phyloP scores from a whole-genome alignment of 2,113 vertebrate species.

The Trematomus loennbergii region DNA sequence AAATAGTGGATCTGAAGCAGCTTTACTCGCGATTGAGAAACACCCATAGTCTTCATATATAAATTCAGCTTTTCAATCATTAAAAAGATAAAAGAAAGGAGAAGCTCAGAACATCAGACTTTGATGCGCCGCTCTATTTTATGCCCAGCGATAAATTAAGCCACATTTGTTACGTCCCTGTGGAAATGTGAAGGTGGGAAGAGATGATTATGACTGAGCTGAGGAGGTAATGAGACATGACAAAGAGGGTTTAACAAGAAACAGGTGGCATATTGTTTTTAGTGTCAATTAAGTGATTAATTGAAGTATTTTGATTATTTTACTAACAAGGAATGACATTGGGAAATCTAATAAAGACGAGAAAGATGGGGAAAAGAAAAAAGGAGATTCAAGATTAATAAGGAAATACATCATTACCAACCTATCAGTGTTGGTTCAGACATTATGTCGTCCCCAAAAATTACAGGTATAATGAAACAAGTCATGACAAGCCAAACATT shows the following conservation, averaged over 20 bases:
- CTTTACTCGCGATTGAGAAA: no score
- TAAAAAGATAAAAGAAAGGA: not conserved
- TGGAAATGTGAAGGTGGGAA: conserved; percentile 51
- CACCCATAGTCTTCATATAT: no score
- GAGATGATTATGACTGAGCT: conserved; percentile 28
- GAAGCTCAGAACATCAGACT: not conserved
- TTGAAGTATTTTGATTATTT: conserved; percentile 51
- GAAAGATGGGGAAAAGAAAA: not conserved
- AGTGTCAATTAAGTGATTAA: conserved; percentile 57
- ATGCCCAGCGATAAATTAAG: conserved; percentile 32
- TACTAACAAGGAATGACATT: conserved; percentile 43
- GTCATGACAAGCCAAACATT: not conserved
- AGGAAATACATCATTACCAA: not conserved
- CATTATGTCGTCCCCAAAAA: not conserved
- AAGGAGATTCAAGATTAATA: not conserved
- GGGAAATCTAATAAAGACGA: not conserved
- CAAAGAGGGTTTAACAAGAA: conserved; percentile 52
- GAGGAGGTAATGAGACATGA: conserved; percentile 65
- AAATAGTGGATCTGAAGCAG: no score
- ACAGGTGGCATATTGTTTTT: conserved; percentile 58
- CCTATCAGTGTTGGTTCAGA: not conserved
- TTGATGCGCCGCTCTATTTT: conserved; percentile 15
- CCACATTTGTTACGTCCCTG: conserved; percentile 31
- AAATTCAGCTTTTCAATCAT: not conserved
- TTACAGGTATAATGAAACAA: not conserved